These are phyloP conservation scores for Pelusios castaneus DNA, from an alignment of 2,113 vertebrate genomes.

Conservation along the genomic window DNA sequence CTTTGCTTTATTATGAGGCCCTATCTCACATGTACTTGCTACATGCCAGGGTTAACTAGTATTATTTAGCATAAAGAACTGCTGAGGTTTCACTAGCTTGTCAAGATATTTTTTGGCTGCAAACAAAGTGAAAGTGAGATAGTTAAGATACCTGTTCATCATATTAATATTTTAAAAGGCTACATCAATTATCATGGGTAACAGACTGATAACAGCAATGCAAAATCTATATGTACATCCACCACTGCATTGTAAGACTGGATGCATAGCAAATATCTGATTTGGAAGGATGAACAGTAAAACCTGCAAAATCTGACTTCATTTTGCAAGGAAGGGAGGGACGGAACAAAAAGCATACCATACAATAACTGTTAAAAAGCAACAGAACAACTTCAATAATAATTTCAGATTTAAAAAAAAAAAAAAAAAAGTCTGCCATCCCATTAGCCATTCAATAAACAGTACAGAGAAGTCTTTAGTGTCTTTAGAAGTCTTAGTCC, in stretches of 20 bases:
- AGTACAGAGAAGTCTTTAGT: neutral
- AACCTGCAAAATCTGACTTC: neutral
- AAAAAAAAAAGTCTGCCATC: too few species aligned
- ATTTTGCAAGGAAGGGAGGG: neutral
- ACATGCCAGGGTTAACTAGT: neutral
- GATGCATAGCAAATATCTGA: neutral
- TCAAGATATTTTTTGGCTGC: neutral
- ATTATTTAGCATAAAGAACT: neutral
- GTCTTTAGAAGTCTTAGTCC: too few species aligned
- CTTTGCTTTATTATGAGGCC: neutral
- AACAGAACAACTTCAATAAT: neutral
- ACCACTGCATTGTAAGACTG: neutral
- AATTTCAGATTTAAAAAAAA: neutral
- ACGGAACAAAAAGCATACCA: neutral
- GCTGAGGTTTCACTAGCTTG: neutral
- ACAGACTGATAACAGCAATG: neutral
- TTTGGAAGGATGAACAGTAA: neutral
- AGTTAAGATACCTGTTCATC: neutral
- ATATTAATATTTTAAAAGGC: neutral
- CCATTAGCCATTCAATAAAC: neutral
- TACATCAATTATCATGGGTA: neutral
- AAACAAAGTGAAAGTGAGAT: neutral
- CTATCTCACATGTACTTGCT: fast-evolving
- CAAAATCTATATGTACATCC: neutral
- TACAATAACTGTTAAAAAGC: neutral